Evolutionary conservation across 2,797 vertebrate species (phyloP).

Genomic region (Petrocephalus schoutedeni): DNA sequence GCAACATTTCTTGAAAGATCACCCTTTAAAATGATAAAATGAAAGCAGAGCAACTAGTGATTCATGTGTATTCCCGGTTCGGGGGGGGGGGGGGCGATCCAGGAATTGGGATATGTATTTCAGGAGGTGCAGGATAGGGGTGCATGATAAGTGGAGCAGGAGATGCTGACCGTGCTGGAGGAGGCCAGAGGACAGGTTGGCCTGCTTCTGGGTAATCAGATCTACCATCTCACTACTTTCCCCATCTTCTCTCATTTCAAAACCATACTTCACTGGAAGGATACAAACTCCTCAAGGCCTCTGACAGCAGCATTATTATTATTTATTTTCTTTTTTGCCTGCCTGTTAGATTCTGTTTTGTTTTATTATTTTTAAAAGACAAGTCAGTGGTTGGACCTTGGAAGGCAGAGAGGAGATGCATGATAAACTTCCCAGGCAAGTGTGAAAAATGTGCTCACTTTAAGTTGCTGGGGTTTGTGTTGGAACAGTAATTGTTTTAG

Average conservation of each 20-base stretch:
- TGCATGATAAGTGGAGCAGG: background rate
- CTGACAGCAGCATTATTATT: background rate
- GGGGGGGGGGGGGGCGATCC: background rate
- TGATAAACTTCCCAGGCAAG: conserved; percentile 18
- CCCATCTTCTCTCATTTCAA: background rate
- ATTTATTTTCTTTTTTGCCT: background rate
- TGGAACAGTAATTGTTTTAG: conserved; percentile 19
- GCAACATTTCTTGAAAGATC: background rate
- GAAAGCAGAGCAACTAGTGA: background rate
- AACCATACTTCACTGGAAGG: background rate
- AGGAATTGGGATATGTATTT: background rate
- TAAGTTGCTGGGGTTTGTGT: background rate
- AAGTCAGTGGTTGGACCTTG: background rate
- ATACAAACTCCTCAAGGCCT: background rate
- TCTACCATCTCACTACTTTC: background rate
- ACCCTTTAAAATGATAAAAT: background rate
- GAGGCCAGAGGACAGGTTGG: background rate
- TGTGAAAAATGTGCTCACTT: conserved; percentile 20
- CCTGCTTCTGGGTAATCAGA: background rate
- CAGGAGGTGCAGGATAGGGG: background rate
- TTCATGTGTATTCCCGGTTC: background rate
- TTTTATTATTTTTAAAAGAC: conserved; percentile 21
- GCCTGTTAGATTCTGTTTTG: conserved; percentile 3
- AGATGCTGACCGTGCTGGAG: conserved; percentile 15
- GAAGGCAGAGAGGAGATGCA: background rate